Evolutionary conservation across 2,797 vertebrate genomes (phyloP).

Genomic region (Vireo griseus): DNA sequence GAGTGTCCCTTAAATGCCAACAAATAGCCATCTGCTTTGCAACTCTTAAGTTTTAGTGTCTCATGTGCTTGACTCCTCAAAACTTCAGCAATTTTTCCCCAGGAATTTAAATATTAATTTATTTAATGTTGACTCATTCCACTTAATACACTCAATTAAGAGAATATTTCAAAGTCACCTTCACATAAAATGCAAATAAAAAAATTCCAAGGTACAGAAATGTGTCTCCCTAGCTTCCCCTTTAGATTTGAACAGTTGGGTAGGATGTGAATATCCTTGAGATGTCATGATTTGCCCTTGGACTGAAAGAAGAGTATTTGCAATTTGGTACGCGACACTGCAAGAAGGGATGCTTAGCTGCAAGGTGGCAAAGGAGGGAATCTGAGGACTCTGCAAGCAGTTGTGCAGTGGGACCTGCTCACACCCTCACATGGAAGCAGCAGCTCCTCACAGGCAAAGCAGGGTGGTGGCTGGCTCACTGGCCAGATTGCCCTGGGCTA

Average conservation of each 20-base stretch:
- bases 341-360: background rate
- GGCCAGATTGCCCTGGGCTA: background rate
- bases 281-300: background rate
- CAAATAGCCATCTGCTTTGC: background rate
- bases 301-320: background rate
- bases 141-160: background rate
- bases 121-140: background rate
- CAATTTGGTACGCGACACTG: background rate
- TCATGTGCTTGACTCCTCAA: background rate
- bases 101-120: background rate
- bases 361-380: background rate
- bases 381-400: background rate
- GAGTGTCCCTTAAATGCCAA: background rate
- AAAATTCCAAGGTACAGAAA: background rate
- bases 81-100: background rate
- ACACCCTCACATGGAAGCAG: background rate
- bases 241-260: background rate
- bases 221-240: background rate
- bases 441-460: background rate
- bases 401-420: accelerated
- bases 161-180: background rate
- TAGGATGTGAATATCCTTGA: background rate
- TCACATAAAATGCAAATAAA: background rate
- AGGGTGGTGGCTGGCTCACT: background rate
- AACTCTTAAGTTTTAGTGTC: background rate